Conservation (phyloP, 2,888 invertebrate genomes). For the Vandiemenella viatica region DNA sequence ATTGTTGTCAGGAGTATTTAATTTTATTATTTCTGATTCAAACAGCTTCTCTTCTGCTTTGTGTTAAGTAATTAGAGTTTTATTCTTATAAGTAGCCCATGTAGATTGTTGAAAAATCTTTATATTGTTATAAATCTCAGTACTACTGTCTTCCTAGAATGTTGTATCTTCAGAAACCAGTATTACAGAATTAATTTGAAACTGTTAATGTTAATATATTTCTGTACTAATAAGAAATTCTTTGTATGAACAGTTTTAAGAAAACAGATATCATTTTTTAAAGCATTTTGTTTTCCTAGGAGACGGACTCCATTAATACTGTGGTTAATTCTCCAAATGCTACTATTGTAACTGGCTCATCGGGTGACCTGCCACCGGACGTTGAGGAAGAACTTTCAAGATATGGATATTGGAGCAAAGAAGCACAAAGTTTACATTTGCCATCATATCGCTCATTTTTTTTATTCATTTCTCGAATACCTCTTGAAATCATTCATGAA, state of each 20-base stretch:
- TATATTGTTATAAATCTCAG: too few relatives aligned
- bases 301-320: neutral
- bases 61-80: too few relatives aligned
- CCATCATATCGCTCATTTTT: slow-evolving; percentile 75
- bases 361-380: neutral
- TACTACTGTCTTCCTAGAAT: too few relatives aligned
- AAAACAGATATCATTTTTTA: neutral
- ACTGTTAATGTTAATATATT: too few relatives aligned
- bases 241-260: neutral
- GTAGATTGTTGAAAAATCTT: too few relatives aligned
- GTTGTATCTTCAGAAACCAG: too few relatives aligned
- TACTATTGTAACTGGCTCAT: neutral
- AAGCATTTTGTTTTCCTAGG: neutral
- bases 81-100: too few relatives aligned
- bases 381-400: slow-evolving; percentile 36
- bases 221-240: too few relatives aligned
- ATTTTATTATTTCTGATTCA: too few relatives aligned
- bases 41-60: too few relatives aligned
- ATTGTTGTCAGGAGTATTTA: too few relatives aligned
- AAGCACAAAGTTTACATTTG: slow-evolving; percentile 57
- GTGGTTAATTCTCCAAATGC: neutral
- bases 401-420: slow-evolving; percentile 63
- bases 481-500: slow-evolving; percentile 84
- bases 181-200: too few relatives aligned
- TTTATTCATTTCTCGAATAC: slow-evolving; percentile 70